Evolutionary conservation across 2,113 vertebrate species (phyloP).

Genomic region (Heloderma charlesbogerti): DNA sequence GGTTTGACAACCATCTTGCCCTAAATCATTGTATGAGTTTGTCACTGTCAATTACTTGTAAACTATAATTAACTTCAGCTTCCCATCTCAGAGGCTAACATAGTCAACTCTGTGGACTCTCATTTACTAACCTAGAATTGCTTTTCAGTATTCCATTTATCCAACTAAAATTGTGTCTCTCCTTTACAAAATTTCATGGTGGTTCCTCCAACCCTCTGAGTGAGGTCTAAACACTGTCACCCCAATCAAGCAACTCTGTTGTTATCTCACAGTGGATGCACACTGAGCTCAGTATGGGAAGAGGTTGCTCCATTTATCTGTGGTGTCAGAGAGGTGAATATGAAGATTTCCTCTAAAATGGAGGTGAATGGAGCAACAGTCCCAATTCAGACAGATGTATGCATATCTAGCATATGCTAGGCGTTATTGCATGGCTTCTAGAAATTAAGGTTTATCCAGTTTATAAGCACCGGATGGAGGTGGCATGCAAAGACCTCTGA

Average conservation of each 20-base stretch:
- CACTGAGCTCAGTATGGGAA: neutral
- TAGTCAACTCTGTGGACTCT: neutral
- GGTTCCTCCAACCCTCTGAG: neutral
- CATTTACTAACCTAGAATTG: neutral
- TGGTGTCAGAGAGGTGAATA: neutral
- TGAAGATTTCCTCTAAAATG: neutral
- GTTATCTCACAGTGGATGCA: neutral
- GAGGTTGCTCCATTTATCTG: neutral
- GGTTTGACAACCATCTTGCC: neutral
- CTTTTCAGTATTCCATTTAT: neutral
- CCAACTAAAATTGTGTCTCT: neutral
- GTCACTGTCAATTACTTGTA: neutral
- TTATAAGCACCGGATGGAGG: too few species aligned
- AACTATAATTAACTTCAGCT: neutral
- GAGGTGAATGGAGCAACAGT: neutral
- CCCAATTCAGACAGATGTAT: neutral
- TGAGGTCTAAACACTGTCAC: neutral
- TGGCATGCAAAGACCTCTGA: too few species aligned
- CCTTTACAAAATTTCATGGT: neutral
- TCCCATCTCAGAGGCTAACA: neutral
- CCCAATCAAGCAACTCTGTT: neutral
- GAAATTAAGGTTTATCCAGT: too few species aligned
- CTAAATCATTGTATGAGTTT: constrained; percentile 1
- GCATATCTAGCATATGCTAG: neutral
- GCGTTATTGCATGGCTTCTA: neutral